Evolutionary conservation across 2,888 invertebrate genomes (phyloP).

Genomic region (Drosophila sordidula): DNA sequence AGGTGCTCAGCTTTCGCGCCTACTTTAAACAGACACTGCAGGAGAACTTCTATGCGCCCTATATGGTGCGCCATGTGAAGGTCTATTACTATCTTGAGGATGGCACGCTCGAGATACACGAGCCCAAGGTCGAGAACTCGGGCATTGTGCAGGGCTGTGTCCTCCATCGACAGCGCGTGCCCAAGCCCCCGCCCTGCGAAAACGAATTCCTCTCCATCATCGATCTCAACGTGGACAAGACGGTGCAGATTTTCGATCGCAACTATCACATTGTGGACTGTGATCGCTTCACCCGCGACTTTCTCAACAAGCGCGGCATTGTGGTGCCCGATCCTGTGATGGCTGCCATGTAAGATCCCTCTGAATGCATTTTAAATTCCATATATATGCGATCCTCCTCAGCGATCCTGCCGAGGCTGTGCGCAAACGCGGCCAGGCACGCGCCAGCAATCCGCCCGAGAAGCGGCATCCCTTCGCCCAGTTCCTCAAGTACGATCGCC

Average conservation of each 20-base stretch:
- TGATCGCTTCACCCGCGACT: slow-evolving; percentile 94
- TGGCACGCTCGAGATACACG: slow-evolving; percentile 94
- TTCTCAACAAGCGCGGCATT: slow-evolving; percentile 93
- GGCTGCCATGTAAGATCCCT: slow-evolving; percentile 83
- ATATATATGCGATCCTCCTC: neutral
- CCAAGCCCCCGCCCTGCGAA: slow-evolving; percentile 90
- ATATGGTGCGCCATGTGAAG: slow-evolving; percentile 91
- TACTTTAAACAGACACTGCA: slow-evolving; percentile 88
- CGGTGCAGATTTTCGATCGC: slow-evolving; percentile 93
- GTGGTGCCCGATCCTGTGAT: slow-evolving; percentile 90
- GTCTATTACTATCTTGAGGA: slow-evolving; percentile 96
- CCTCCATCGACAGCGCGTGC: slow-evolving; percentile 92
- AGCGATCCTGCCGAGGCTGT: slow-evolving; percentile 85
- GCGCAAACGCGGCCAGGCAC: slow-evolving; percentile 69
- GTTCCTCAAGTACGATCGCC: slow-evolving; percentile 93
- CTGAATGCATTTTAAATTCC: too few relatives aligned
- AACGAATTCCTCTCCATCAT: slow-evolving; percentile 92
- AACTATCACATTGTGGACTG: slow-evolving; percentile 93
- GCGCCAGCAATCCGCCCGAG: slow-evolving; percentile 72
- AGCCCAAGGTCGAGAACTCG: slow-evolving; percentile 92
- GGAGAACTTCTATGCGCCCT: slow-evolving; percentile 88
- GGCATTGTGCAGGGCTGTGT: slow-evolving; percentile 94
- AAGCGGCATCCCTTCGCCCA: slow-evolving; percentile 90
- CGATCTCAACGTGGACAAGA: slow-evolving; percentile 93
- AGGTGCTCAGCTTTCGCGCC: slow-evolving; percentile 87